Base-by-base conservation (phyloP, 2,888 invertebrate species). In the Monochamus alternatus region DNA sequence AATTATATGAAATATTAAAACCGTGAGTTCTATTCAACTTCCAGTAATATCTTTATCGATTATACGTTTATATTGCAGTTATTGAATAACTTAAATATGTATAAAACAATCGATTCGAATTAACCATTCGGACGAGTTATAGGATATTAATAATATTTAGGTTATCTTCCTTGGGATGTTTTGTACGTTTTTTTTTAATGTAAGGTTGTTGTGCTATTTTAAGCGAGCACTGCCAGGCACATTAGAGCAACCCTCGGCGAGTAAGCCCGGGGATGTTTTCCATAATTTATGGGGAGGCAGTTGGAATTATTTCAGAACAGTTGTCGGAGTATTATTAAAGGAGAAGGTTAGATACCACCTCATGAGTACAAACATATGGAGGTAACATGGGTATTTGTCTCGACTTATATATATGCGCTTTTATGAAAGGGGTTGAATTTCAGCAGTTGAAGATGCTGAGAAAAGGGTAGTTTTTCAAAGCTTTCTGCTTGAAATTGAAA, bases 291-390 rank as follows among this genome's bases (percentile, higher is more conserved):
- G 14, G 14, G 10, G 55, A 55, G 14, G 55, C 55, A 55, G 55
- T 55, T 22, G 55, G 55, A 55, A 55, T 55, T 55, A 55, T 55
- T 55, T 55, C 55, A 55, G 55, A 55, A 55, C 55, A 14, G 55
- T n/a, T 55, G 55, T 55, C 55, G 14, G 55, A 7, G 55, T 55
- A 3, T 55, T 12, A 55, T 3, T 55, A n/a, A 55, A 55, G 14
- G 22, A 22, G 22, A 22, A 22, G 22, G 22, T 14, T 14, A 55
- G n/a, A 55, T 55, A n/a, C n/a, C 55, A n/a, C 22, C 14, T 55
- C 14, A 14, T 55, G 14, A 3, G n/a, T 55, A 55, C 3, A 51
- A 51, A 51, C n/a, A 51, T 51, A 51, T n/a, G n/a, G 51, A 10
- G 51, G 51, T 51, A 51, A 10, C 10, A 1, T 51, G 3, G n/a